phyloP scores from a whole-genome alignment of 2,113 vertebrate species.

The Cyanoramphus novaezelandiae region DNA sequence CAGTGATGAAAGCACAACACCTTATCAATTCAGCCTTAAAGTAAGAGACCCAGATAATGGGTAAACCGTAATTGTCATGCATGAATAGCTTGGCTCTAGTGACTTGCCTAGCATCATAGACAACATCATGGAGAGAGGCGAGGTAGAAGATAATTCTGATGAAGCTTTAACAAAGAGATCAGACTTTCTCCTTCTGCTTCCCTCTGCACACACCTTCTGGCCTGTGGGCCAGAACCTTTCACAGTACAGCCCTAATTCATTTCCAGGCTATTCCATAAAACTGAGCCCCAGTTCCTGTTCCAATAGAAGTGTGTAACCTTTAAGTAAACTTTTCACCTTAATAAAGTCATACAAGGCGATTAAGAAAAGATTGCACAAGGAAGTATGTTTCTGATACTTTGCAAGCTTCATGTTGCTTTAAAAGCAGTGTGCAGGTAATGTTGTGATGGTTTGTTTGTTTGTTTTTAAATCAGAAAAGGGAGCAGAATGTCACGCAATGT shows the following conservation, averaged over 20 bases:
- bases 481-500: background rate
- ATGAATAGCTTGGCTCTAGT: background rate
- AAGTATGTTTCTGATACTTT: background rate
- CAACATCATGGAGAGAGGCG: background rate
- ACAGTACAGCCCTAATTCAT: accelerated
- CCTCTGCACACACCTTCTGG: background rate
- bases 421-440: background rate
- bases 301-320: background rate
- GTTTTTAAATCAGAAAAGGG: background rate
- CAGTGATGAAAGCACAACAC: background rate
- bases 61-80: background rate
- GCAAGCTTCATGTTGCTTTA: background rate
- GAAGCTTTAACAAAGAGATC: background rate
- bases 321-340: background rate
- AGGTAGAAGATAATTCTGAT: background rate
- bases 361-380: background rate
- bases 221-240: background rate
- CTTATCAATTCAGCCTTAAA: background rate
- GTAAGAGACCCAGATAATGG: background rate
- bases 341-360: accelerated
- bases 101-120: background rate
- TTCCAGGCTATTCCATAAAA: background rate
- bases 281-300: background rate
- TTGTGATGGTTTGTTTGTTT: background rate
- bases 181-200: background rate